These are phyloP conservation scores for Dissostichus mawsoni DNA, from an alignment of 2,113 vertebrate genomes.

Conservation along the genomic window DNA sequence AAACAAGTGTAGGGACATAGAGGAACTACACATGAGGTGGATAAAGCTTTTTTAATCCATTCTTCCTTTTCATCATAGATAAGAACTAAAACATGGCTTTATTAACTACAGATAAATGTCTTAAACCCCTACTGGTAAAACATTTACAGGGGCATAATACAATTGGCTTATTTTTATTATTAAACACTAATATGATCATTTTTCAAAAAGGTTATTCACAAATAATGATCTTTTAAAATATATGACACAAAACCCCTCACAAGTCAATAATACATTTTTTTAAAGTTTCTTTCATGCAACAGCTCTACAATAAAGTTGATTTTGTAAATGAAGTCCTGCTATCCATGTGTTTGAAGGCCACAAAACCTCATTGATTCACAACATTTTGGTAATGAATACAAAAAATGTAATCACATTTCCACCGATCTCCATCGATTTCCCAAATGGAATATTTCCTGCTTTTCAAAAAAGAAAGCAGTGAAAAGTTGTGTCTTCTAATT, in stretches of 20 bases:
- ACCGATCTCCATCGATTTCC: constrained; percentile 51
- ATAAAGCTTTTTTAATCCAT: background rate
- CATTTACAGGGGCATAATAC: constrained; percentile 7
- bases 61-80: background rate
- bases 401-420: constrained; percentile 52
- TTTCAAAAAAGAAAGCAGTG: constrained; percentile 36
- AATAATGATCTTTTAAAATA: constrained; percentile 10
- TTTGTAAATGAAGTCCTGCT: constrained; percentile 38
- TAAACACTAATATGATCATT: too few relatives aligned
- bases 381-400: constrained; percentile 30
- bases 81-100: background rate
- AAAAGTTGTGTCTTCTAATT: constrained; percentile 24
- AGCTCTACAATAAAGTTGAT: background rate
- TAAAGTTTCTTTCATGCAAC: constrained; percentile 7
- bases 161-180: background rate
- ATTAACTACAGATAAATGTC: background rate
- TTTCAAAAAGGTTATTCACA: too few relatives aligned
- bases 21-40: background rate
- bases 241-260: constrained; percentile 23
- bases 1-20: too few relatives aligned
- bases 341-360: constrained; percentile 53
- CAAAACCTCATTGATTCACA: constrained; percentile 40
- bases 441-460: constrained; percentile 34
- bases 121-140: background rate
- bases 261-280: constrained; percentile 1